phyloP scores from a whole-genome alignment of 2,797 vertebrate genomes.

The Etheostoma perlongum region DNA sequence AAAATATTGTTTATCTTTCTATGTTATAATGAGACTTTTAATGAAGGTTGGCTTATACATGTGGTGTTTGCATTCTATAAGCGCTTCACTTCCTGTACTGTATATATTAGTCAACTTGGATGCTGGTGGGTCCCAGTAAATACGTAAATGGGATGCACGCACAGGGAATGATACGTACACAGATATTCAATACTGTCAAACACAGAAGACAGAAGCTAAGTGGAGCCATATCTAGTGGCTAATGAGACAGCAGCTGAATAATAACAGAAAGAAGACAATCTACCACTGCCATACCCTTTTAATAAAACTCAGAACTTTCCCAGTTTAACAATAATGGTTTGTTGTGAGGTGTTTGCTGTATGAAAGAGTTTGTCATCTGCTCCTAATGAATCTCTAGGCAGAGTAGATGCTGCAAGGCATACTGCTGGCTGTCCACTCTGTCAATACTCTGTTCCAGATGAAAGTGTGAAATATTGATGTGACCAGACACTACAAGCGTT shows the following conservation, averaged over 20 bases:
- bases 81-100: neutral
- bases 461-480: conserved; percentile 34
- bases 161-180: conserved; percentile 40
- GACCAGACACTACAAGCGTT: conserved; percentile 7
- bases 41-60: neutral
- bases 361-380: conserved; percentile 34
- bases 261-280: conserved; percentile 9
- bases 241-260: conserved; percentile 48
- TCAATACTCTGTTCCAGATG: conserved; percentile 34
- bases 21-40: neutral
- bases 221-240: conserved; percentile 25
- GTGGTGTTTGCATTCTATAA: conserved; percentile 17
- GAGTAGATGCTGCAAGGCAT: conserved; percentile 14
- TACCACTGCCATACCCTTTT: conserved; percentile 8
- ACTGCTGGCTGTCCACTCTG: conserved; percentile 5
- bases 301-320: conserved; percentile 2
- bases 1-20: neutral
- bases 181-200: conserved; percentile 39
- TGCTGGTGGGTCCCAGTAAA: conserved; percentile 2
- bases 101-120: conserved; percentile 10
- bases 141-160: conserved; percentile 51
- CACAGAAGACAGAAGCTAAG: conserved; percentile 14
- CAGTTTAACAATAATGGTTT: conserved; percentile 20
- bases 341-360: conserved; percentile 21
- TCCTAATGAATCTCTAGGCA: conserved; percentile 47